A percentile compares a stretch with the other conserved stretches of the same genome.
phyloP scores from a whole-genome alignment of 2,888 invertebrate species.

The Icerya purchasi region DNA sequence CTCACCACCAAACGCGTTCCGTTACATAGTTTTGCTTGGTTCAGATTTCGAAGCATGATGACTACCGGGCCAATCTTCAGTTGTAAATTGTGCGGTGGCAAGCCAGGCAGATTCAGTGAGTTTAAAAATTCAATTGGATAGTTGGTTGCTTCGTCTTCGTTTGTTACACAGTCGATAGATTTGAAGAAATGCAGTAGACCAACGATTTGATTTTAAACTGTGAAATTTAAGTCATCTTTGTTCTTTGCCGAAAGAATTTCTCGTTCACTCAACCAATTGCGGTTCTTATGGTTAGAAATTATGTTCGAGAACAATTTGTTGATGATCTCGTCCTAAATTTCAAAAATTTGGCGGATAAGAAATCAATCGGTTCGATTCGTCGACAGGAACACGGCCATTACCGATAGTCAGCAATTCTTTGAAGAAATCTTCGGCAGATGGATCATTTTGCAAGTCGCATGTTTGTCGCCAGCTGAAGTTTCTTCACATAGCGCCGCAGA shows the following conservation, averaged over 20 bases:
- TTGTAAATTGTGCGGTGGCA: too few species aligned
- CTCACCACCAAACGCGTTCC: constrained; percentile 7
- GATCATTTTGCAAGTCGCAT: constrained; percentile 7
- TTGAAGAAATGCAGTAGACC: constrained; percentile 15
- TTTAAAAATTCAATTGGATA: too few species aligned
- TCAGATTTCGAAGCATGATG: constrained; percentile 9
- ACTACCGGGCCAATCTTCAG: too few species aligned
- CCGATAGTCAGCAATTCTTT: constrained; percentile 23
- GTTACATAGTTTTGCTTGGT: background rate
- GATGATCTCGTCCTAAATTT: constrained; percentile 18
- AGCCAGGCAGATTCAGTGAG: too few species aligned
- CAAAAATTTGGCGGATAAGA: constrained; percentile 23
- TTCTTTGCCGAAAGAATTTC: constrained; percentile 23
- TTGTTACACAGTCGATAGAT: constrained; percentile 19
- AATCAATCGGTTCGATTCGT: constrained; percentile 22
- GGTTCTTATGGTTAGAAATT: constrained; percentile 8
- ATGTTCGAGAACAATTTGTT: constrained; percentile 19
- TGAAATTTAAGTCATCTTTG: constrained; percentile 13
- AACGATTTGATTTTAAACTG: constrained; percentile 1
- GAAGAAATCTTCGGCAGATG: constrained; percentile 21
- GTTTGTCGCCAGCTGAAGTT: constrained; percentile 16
- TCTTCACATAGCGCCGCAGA: constrained; percentile 13
- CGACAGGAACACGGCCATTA: constrained; percentile 21
- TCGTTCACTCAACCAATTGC: constrained; percentile 17
- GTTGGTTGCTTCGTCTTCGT: too few species aligned